Evolutionary conservation across 2,797 vertebrate genomes (phyloP).

Genomic region (Scolopax bukidnonensis): DNA sequence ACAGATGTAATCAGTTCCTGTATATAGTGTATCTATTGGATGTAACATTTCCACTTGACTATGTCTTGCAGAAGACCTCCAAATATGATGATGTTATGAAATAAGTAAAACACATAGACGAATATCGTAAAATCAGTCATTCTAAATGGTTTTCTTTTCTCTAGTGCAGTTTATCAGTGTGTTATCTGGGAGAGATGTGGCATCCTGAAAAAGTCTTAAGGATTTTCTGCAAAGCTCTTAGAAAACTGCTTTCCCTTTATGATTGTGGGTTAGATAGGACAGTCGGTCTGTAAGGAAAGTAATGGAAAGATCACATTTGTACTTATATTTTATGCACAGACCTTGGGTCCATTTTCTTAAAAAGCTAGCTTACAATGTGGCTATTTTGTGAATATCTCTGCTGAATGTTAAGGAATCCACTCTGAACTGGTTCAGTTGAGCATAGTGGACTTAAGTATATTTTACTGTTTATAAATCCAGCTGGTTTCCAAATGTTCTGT

Average conservation of each 20-base stretch:
- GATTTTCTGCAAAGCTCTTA: neutral
- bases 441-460: neutral
- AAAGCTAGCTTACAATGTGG: neutral
- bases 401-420: neutral
- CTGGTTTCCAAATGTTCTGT: slow-evolving; percentile 70
- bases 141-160: neutral
- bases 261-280: neutral
- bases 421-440: neutral
- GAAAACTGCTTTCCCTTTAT: neutral
- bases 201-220: neutral
- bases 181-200: neutral
- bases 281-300: neutral
- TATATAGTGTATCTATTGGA: neutral
- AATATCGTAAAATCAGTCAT: neutral
- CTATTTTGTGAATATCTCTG: neutral
- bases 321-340: neutral
- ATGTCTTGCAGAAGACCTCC: neutral
- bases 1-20: neutral
- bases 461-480: slow-evolving; percentile 59
- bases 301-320: neutral
- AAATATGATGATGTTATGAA: neutral
- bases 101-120: neutral
- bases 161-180: neutral
- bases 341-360: neutral
- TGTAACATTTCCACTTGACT: neutral